A percentile compares a stretch with the other conserved stretches of the same genome.
phyloP scores from a whole-genome alignment of 2,888 invertebrate species.

The Liposcelis brunnea region DNA sequence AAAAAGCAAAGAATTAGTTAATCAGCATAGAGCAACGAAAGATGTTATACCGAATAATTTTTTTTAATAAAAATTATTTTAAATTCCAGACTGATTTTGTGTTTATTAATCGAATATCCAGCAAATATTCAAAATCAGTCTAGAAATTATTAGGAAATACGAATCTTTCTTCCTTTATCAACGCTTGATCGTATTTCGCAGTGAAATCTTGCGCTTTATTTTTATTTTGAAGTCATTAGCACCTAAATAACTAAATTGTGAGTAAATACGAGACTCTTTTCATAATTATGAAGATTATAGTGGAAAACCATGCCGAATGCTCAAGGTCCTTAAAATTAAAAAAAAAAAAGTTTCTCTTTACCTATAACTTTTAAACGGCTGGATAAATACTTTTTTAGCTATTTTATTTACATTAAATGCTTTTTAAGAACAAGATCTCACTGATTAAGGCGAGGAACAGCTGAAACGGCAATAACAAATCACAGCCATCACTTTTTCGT shows the following conservation, averaged over 20 bases:
- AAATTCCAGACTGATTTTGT: conserved; percentile 14
- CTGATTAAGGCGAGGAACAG: conserved; percentile 2
- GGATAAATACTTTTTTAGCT: too few species aligned
- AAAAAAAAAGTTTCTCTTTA: too few species aligned
- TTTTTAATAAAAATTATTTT: background rate
- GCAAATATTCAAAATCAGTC: conserved; percentile 3
- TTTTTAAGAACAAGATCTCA: conserved; percentile 8
- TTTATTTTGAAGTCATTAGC: too few species aligned
- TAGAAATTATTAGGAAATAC: too few species aligned
- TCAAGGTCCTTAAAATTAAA: too few species aligned
- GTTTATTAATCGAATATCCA: conserved; percentile 8
- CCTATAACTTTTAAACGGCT: too few species aligned
- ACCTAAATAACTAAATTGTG: too few species aligned
- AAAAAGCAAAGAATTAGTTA: conserved; percentile 4
- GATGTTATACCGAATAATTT: too few species aligned
- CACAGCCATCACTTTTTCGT: conserved; percentile 3
- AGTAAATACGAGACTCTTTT: background rate
- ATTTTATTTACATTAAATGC: too few species aligned
- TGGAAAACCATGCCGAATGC: too few species aligned
- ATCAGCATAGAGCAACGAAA: too few species aligned
- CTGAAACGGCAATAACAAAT: conserved; percentile 6
- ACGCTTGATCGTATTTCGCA: background rate
- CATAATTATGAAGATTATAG: conserved; percentile 2
- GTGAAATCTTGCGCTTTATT: conserved; percentile 8
- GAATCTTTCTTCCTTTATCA: background rate